A percentile compares a stretch with the other conserved stretches of the same genome.
Conservation (phyloP, 2,113 vertebrate species). For the Lagopus leucura region DNA sequence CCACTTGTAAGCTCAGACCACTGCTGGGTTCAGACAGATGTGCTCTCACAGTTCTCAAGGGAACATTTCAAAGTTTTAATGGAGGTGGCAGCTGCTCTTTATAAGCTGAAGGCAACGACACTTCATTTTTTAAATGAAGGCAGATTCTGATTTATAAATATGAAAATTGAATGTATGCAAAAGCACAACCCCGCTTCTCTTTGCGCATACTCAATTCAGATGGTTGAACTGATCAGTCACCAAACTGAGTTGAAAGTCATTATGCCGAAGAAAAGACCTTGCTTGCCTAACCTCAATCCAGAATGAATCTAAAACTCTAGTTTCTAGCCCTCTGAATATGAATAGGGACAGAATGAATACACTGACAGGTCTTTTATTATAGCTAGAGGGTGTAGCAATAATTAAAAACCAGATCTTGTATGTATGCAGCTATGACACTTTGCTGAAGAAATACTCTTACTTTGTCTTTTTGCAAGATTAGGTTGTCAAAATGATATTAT, state of each 20-base stretch:
- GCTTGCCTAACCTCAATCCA: constrained; percentile 49
- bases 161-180: constrained; percentile 48
- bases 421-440: constrained; percentile 30
- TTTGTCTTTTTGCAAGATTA: constrained; percentile 50
- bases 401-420: constrained; percentile 69
- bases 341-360: constrained; percentile 8
- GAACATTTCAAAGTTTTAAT: constrained; percentile 64
- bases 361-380: constrained; percentile 44
- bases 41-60: constrained; percentile 41
- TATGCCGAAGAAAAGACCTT: constrained; percentile 32
- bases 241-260: constrained; percentile 47
- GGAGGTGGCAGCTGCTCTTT: constrained; percentile 53
- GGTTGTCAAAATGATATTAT: constrained; percentile 55
- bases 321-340: constrained; percentile 37
- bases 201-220: constrained; percentile 40
- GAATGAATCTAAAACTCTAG: constrained; percentile 40
- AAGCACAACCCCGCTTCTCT: constrained; percentile 34
- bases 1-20: constrained; percentile 52
- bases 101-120: constrained; percentile 35
- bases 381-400: constrained; percentile 65
- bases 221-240: constrained; percentile 51
- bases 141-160: constrained; percentile 67
- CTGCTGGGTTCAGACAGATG: constrained; percentile 32
- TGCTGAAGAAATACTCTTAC: constrained; percentile 42
- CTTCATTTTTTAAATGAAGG: constrained; percentile 48